These are phyloP conservation scores for Papilio elwesi DNA, from an alignment of 2,888 invertebrate genomes.

Conservation along the genomic window DNA sequence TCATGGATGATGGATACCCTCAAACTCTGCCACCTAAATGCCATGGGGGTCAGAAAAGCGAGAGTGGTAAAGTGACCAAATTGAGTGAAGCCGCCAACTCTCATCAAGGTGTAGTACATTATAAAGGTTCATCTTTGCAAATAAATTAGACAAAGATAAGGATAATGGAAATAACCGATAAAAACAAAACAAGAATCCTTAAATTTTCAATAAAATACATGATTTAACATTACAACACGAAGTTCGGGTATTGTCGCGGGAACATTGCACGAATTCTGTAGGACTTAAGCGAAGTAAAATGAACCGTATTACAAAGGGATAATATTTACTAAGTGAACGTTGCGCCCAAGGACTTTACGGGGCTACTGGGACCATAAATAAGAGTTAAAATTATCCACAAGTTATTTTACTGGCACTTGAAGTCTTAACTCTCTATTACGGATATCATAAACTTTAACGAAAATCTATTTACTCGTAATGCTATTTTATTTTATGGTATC, in stretches of 20 bases:
- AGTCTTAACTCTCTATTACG: constrained; percentile 15
- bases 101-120: too few relatives aligned
- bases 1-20: too few relatives aligned
- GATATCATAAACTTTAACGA: not conserved
- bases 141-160: too few relatives aligned
- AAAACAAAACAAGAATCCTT: not conserved
- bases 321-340: not conserved
- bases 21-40: too few relatives aligned
- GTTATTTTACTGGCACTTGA: constrained; percentile 20
- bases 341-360: not conserved
- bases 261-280: not conserved
- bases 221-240: not conserved
- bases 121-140: too few relatives aligned
- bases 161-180: not conserved
- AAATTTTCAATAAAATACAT: not conserved
- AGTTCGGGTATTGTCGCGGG: constrained; percentile 2
- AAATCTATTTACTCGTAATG: not conserved
- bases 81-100: too few relatives aligned
- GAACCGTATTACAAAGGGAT: not conserved
- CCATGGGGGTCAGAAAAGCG: too few relatives aligned
- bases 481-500: not conserved
- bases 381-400: constrained; percentile 19
- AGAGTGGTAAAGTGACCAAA: too few relatives aligned
- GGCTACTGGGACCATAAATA: constrained; percentile 15
- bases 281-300: not conserved